Conservation (phyloP, 2,888 invertebrate genomes). For the Troglohyphantes excavatus region DNA sequence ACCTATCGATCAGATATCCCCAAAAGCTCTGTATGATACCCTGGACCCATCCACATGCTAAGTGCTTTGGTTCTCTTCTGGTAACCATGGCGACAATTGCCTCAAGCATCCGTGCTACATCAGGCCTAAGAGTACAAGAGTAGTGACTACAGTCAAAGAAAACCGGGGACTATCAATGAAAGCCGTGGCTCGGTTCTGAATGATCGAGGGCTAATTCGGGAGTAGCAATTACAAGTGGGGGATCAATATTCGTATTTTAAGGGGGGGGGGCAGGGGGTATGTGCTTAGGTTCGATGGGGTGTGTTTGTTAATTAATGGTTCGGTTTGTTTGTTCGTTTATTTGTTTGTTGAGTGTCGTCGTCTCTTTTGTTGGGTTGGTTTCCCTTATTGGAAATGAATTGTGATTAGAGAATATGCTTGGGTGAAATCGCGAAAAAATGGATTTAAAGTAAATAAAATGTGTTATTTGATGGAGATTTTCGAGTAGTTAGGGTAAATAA, state of each 20-base stretch:
- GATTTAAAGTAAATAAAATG: background rate
- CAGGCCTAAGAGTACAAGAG: background rate
- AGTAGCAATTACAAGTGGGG: background rate
- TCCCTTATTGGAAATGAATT: background rate
- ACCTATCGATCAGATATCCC: slow-evolving; percentile 32
- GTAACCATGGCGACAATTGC: slow-evolving; percentile 54
- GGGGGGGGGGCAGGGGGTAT: background rate
- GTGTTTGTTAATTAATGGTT: slow-evolving; percentile 1
- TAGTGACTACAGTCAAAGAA: background rate
- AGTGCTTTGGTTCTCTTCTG: slow-evolving; percentile 40
- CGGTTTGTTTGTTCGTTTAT: background rate
- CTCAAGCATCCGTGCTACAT: slow-evolving; percentile 18
- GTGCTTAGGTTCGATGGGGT: background rate
- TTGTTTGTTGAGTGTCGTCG: background rate
- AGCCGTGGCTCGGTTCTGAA: background rate
- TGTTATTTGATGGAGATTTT: background rate
- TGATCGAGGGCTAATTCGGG: background rate
- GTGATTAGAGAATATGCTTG: background rate
- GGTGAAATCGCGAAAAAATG: background rate
- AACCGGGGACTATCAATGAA: background rate
- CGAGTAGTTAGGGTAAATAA: background rate
- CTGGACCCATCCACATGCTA: slow-evolving; percentile 22
- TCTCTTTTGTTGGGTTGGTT: too few relatives aligned
- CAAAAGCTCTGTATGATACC: background rate
- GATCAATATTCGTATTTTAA: background rate